Evolutionary conservation across 2,113 vertebrate genomes (phyloP).

Genomic region (Fulmarus glacialis): DNA sequence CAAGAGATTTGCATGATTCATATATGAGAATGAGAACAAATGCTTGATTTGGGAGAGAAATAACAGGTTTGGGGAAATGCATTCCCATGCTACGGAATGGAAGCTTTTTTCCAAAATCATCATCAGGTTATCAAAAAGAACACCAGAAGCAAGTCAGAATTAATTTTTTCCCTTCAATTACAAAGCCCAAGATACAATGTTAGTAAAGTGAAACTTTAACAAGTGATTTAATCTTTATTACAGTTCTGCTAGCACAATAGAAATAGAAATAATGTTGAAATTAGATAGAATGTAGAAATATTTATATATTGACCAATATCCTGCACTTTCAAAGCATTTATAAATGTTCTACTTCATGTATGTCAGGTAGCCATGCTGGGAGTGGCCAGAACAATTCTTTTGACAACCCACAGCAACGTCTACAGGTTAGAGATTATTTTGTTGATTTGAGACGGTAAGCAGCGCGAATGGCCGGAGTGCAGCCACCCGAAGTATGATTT

Average conservation of each 20-base stretch:
- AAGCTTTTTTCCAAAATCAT: neutral
- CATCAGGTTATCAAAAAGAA: neutral
- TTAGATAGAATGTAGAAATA: neutral
- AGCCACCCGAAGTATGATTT: neutral
- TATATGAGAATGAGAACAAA: neutral
- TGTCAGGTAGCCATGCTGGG: neutral
- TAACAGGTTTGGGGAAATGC: constrained; percentile 25
- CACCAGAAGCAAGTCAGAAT: neutral
- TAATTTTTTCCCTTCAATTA: neutral
- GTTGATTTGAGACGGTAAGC: neutral
- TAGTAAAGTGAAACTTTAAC: neutral
- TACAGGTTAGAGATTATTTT: neutral
- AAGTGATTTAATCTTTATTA: neutral
- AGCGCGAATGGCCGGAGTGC: neutral
- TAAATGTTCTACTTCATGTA: neutral
- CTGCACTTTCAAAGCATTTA: neutral
- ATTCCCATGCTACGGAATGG: neutral
- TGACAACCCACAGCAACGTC: neutral
- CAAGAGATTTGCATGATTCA: neutral
- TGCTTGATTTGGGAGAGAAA: neutral
- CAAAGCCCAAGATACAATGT: neutral
- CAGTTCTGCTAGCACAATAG: neutral
- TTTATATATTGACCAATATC: neutral
- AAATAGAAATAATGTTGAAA: neutral
- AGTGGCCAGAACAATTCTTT: neutral